Evolutionary conservation across 2,797 vertebrate genomes (phyloP), one percentile per base, ranked within the genome.

Genomic region (Mastacembelus armatus): DNA sequence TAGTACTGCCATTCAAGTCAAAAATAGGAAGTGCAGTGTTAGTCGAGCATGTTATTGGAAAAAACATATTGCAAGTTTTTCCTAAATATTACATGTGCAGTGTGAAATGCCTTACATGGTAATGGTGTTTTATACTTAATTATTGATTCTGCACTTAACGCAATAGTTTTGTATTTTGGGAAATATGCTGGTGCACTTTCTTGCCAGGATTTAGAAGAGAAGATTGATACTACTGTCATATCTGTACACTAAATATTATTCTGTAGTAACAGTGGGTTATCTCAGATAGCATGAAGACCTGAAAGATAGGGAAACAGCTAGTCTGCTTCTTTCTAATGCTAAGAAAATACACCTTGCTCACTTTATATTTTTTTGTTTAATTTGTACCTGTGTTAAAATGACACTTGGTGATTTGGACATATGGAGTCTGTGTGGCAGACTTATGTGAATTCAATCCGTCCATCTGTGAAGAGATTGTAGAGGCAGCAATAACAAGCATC

Each of bases 21-120:
- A 56, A 59, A 45, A 59, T 11, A 47, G 21, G 19, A 63, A 50
- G 69, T 26, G 5, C 16, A 45, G 36, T 27, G 51, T 38, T 55
- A 14, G 26, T 19, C 45, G 7, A 24, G 40, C 8, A n/a, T n/a
- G n/a, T n/a, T n/a, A n/a, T n/a, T n/a, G n/a, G n/a, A n/a, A n/a
- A n/a, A n/a, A n/a, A n/a, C n/a, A n/a, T n/a, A n/a, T n/a, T n/a
- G n/a, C n/a, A n/a, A n/a, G n/a, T n/a, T 47, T 68, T 40, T 10
- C 4, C 52, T 66, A 30, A 36, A 77, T 56, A 4, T 40, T 71
- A n/a, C 30, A 60, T 54, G 22, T 50, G 57, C 3, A 48, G 18
- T 26, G 22, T 62, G 19, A 18, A 50, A 67, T 63, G 33, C 19
- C 27, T 30, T 38, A 42, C 2, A 30, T 47, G 38, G 45, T 10